Percentiles rank a stretch among this genome's conserved stretches.
These are phyloP conservation scores for Proterorhinus semilunaris DNA, from an alignment of 2,113 vertebrate species.

Conservation along the genomic window DNA sequence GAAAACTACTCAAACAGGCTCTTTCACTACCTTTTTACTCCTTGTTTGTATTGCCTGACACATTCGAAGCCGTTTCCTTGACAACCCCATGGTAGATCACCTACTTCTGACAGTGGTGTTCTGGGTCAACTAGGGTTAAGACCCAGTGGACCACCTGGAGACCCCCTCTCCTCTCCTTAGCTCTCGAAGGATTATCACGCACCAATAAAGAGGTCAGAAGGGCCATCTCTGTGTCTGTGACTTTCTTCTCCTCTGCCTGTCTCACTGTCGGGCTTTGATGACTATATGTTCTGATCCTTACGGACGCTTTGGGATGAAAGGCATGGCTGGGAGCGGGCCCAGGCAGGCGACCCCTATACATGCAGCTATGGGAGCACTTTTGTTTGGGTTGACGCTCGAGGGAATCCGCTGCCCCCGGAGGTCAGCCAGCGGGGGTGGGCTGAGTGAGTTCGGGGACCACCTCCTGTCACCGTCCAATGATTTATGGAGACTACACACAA, in stretches of 20 bases:
- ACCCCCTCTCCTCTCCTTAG: constrained; percentile 28
- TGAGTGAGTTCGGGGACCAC: constrained; percentile 55
- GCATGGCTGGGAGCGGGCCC: constrained; percentile 14
- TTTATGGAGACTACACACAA: constrained; percentile 69
- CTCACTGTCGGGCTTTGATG: constrained; percentile 37
- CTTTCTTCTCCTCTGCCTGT: constrained; percentile 1
- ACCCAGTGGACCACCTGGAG: constrained; percentile 64
- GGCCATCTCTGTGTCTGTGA: constrained; percentile 29
- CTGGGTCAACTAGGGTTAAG: constrained; percentile 69
- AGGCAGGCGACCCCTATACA: constrained; percentile 34
- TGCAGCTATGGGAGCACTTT: constrained; percentile 40
- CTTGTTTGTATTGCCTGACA: constrained; percentile 22
- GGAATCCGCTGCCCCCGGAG: constrained; percentile 53
- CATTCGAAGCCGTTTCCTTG: constrained; percentile 51
- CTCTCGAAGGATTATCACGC: constrained; percentile 56
- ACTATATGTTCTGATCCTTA: constrained; percentile 38
- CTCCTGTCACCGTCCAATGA: constrained; percentile 68
- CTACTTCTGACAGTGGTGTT: constrained; percentile 48
- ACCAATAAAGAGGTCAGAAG: constrained; percentile 40
- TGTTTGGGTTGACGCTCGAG: constrained; percentile 56
- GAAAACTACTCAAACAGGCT: constrained; percentile 13
- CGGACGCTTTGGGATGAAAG: constrained; percentile 55
- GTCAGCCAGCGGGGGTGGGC: constrained; percentile 47
- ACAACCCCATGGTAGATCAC: constrained; percentile 41
- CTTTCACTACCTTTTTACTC: neutral